Conservation (phyloP, 2,888 invertebrate species). For the Dasysyrphus albostriatus region DNA sequence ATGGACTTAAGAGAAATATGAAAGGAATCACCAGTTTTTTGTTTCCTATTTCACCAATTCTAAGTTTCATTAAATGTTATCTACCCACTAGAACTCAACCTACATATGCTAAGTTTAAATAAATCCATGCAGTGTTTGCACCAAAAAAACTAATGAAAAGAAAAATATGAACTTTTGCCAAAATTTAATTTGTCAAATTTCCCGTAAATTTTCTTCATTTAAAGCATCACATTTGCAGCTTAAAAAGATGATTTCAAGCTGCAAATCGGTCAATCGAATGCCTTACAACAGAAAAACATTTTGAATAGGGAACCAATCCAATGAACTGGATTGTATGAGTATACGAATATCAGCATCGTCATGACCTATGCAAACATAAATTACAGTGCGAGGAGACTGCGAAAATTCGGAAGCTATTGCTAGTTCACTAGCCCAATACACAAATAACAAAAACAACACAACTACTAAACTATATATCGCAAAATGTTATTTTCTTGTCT, state of each 20-base stretch:
- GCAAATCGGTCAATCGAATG: not conserved
- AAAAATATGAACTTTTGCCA: no score
- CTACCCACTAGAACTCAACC: no score
- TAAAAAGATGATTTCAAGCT: not conserved
- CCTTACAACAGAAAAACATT: not conserved
- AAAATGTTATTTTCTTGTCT: slow-evolving; percentile 33
- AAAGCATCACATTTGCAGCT: no score
- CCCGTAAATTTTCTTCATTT: no score
- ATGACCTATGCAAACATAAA: slow-evolving; percentile 73
- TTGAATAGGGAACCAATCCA: not conserved
- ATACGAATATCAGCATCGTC: slow-evolving; percentile 51
- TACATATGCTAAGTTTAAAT: no score
- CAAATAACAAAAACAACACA: not conserved
- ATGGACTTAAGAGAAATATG: no score
- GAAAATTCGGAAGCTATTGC: slow-evolving; percentile 60
- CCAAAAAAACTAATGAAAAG: no score
- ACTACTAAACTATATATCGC: slow-evolving; percentile 34
- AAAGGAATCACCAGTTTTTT: no score
- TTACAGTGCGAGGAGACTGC: slow-evolving; percentile 60
- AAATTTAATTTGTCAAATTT: no score
- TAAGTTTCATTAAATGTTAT: no score
- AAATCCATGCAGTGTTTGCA: no score
- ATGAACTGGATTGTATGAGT: not conserved
- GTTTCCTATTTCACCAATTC: no score
- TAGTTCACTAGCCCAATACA: slow-evolving; percentile 39